phyloP scores from a whole-genome alignment of 2,113 vertebrate genomes.

The Perccottus glenii region DNA sequence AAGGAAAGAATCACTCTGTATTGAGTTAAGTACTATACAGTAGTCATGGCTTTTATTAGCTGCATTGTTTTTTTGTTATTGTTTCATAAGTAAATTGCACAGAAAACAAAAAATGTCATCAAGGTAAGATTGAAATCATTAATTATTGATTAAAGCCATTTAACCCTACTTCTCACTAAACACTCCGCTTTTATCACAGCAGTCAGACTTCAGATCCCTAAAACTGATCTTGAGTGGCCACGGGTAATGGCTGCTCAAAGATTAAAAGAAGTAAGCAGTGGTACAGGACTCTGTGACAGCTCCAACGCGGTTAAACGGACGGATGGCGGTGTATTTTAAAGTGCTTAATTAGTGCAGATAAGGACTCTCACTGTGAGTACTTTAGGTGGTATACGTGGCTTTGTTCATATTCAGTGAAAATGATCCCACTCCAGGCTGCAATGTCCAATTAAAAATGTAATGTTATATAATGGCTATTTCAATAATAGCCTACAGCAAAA shows the following conservation, averaged over 20 bases:
- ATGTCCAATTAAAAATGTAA: conserved; percentile 38
- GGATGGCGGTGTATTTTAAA: conserved; percentile 15
- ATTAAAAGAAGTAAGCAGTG: conserved; percentile 34
- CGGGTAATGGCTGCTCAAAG: conserved; percentile 36
- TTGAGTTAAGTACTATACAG: no score
- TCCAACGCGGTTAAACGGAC: background rate
- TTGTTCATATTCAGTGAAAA: conserved; percentile 26
- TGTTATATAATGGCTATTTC: conserved; percentile 16
- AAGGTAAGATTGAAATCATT: no score
- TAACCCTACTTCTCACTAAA: no score
- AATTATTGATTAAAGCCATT: no score
- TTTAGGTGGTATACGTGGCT: background rate
- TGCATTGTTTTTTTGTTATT: no score
- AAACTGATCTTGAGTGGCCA: conserved; percentile 42
- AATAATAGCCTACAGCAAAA: background rate
- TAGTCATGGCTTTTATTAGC: no score
- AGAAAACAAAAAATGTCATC: no score
- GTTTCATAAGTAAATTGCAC: no score
- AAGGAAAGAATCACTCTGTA: no score
- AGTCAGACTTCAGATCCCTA: conserved; percentile 40
- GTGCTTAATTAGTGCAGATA: conserved; percentile 43
- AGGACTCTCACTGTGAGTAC: conserved; percentile 1
- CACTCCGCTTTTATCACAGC: background rate
- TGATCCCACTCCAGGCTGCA: conserved; percentile 18
- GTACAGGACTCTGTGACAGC: conserved; percentile 6